phyloP scores from a whole-genome alignment of 2,888 invertebrate species.

The Meandrusa payeni region DNA sequence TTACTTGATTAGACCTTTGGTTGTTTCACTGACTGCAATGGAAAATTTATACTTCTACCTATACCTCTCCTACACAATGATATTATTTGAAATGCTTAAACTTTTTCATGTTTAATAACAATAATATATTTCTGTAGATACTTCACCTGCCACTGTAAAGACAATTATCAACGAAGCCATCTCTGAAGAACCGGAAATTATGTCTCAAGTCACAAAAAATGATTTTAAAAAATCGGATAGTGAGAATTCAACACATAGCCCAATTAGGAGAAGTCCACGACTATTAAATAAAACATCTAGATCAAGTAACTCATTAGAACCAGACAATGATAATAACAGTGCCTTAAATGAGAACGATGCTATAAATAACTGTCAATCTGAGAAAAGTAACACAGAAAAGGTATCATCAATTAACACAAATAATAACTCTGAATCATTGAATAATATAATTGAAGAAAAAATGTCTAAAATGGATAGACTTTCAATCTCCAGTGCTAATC shows the following conservation, averaged over 20 bases:
- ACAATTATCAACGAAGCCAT: slow-evolving; percentile 43
- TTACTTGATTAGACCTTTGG: no score
- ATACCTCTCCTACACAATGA: no score
- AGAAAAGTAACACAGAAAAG: slow-evolving; percentile 26
- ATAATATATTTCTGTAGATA: slow-evolving; percentile 17
- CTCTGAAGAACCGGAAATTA: slow-evolving; percentile 49
- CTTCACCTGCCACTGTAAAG: slow-evolving; percentile 38
- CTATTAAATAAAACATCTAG: slow-evolving; percentile 36
- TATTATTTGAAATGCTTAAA: no score
- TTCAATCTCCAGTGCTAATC: slow-evolving; percentile 38
- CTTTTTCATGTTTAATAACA: no score
- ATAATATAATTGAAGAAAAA: slow-evolving; percentile 20
- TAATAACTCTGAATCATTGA: no score
- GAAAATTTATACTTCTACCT: no score
- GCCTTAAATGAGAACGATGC: slow-evolving; percentile 14
- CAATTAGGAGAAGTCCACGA: slow-evolving; percentile 35
- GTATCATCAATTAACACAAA: slow-evolving; percentile 15
- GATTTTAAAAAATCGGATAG: slow-evolving; percentile 24
- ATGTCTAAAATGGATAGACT: slow-evolving; percentile 27
- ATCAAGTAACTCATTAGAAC: slow-evolving; percentile 30
- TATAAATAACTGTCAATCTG: slow-evolving; percentile 11
- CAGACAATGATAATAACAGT: slow-evolving; percentile 23
- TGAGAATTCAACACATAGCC: slow-evolving; percentile 27
- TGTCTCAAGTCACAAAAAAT: slow-evolving; percentile 30
- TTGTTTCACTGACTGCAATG: no score